These are phyloP conservation scores for Aldrovandia affinis DNA, from an alignment of 2,797 vertebrate species.

Conservation along the genomic window DNA sequence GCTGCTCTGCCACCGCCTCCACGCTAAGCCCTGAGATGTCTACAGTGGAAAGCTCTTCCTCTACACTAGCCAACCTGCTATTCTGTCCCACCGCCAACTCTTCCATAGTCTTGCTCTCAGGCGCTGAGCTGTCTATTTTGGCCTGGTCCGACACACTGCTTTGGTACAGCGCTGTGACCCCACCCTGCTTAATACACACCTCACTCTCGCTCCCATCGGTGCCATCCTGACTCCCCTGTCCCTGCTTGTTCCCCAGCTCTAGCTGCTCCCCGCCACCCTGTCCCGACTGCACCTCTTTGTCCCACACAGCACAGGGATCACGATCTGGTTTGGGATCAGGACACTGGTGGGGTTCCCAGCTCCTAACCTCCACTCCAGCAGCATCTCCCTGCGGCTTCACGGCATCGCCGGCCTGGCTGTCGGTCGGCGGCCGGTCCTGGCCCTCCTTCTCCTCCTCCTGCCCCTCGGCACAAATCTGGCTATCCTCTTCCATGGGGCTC, in stretches of 20 bases:
- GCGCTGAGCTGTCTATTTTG: conserved; percentile 65
- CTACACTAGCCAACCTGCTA: conserved; percentile 61
- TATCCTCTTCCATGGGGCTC: neutral
- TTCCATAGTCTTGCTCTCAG: conserved; percentile 71
- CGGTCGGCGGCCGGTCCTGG: conserved; percentile 62
- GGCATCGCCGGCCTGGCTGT: conserved; percentile 55
- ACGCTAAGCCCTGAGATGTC: conserved; percentile 23
- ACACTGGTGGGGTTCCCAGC: conserved; percentile 59
- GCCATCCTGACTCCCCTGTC: conserved; percentile 61
- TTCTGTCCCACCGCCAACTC: conserved; percentile 69
- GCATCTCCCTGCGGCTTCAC: conserved; percentile 58
- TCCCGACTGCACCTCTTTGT: conserved; percentile 48
- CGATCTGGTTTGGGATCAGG: conserved; percentile 61
- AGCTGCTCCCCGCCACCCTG: conserved; percentile 41
- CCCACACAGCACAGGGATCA: conserved; percentile 53
- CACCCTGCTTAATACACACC: conserved; percentile 35
- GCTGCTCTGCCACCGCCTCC: conserved; percentile 26
- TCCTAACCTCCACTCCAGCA: conserved; percentile 70
- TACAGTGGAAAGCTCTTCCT: conserved; percentile 57
- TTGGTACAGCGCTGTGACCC: neutral
- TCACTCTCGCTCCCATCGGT: conserved; percentile 46
- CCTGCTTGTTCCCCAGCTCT: conserved; percentile 72
- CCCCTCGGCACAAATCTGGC: neutral
- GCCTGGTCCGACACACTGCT: conserved; percentile 49
- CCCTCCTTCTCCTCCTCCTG: conserved; percentile 49